These are phyloP conservation scores for Atherinosoma microstoma DNA, from an alignment of 2,797 vertebrate genomes.

Conservation along the genomic window DNA sequence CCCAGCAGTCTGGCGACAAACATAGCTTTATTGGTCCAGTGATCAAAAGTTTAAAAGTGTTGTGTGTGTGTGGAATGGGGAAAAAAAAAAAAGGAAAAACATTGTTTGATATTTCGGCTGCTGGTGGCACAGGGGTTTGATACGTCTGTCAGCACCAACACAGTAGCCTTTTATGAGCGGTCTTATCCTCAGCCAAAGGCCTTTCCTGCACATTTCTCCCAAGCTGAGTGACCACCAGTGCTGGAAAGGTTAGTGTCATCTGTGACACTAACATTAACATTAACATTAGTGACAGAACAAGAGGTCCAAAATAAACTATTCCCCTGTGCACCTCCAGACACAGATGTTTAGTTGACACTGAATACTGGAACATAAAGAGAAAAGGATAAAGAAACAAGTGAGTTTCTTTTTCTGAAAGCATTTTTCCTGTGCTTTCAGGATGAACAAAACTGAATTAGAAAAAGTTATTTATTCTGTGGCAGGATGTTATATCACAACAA, in stretches of 20 bases:
- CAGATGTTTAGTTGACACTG: conserved; percentile 48
- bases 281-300: too few species aligned
- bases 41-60: conserved; percentile 72
- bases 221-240: conserved; percentile 35
- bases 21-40: conserved; percentile 65
- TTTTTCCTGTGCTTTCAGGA: conserved; percentile 25
- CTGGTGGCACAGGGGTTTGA: conserved; percentile 55
- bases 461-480: not conserved
- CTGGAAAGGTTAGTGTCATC: conserved; percentile 56
- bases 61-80: conserved; percentile 52
- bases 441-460: conserved; percentile 4
- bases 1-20: conserved; percentile 36
- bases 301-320: conserved; percentile 51
- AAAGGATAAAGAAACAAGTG: conserved; percentile 5
- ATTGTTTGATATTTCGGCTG: conserved; percentile 65
- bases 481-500: not conserved
- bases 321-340: conserved; percentile 18
- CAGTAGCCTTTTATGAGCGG: conserved; percentile 55
- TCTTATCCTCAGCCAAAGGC: conserved; percentile 69
- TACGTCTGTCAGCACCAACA: conserved; percentile 68
- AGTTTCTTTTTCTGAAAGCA: conserved; percentile 22
- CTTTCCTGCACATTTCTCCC: conserved; percentile 67
- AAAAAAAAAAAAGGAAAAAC: conserved; percentile 22
- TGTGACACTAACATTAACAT: too few species aligned
- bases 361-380: conserved; percentile 20